These are phyloP conservation scores for Limnephilus auricula DNA, from an alignment of 2,888 invertebrate genomes.

Conservation along the genomic window DNA sequence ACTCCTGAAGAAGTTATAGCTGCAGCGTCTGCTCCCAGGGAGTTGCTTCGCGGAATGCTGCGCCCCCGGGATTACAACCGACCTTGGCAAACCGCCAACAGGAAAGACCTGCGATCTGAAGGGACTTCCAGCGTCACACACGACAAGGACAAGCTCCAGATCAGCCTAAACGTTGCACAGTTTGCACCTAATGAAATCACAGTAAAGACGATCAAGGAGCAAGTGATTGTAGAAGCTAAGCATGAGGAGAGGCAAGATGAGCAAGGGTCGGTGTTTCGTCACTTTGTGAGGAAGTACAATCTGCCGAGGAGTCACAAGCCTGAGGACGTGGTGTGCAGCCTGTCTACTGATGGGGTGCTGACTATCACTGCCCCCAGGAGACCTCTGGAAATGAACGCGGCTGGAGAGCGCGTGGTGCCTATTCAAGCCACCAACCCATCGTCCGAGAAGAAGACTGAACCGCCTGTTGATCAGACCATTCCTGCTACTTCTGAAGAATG, in stretches of 20 bases:
- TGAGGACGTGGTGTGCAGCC: no score
- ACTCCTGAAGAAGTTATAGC: slow-evolving; percentile 43
- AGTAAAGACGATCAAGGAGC: no score
- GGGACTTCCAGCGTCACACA: slow-evolving; percentile 31
- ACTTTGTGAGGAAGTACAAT: slow-evolving; percentile 69
- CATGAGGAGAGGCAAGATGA: no score
- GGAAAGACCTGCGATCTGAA: slow-evolving; percentile 21
- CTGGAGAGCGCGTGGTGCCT: slow-evolving; percentile 77
- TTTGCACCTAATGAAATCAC: no score
- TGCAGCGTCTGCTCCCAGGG: slow-evolving; percentile 70
- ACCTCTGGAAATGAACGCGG: slow-evolving; percentile 68
- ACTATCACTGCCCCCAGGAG: slow-evolving; percentile 71
- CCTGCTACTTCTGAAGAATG: neutral
- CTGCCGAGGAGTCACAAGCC: slow-evolving; percentile 73
- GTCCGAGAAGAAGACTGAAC: no score
- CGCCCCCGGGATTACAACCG: slow-evolving; percentile 48
- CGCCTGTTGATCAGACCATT: slow-evolving; percentile 72
- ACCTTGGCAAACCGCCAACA: slow-evolving; percentile 34
- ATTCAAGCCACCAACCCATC: slow-evolving; percentile 78
- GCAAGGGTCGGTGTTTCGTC: slow-evolving; percentile 76
- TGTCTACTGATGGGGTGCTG: no score
- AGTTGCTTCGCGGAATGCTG: neutral
- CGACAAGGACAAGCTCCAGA: slow-evolving; percentile 62
- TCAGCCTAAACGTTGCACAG: no score
- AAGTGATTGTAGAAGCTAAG: no score